Percentiles rank a stretch among this genome's conserved stretches.
These are phyloP conservation scores for Arrhamphus sclerolepis DNA, from an alignment of 2,797 vertebrate genomes.

Conservation along the genomic window DNA sequence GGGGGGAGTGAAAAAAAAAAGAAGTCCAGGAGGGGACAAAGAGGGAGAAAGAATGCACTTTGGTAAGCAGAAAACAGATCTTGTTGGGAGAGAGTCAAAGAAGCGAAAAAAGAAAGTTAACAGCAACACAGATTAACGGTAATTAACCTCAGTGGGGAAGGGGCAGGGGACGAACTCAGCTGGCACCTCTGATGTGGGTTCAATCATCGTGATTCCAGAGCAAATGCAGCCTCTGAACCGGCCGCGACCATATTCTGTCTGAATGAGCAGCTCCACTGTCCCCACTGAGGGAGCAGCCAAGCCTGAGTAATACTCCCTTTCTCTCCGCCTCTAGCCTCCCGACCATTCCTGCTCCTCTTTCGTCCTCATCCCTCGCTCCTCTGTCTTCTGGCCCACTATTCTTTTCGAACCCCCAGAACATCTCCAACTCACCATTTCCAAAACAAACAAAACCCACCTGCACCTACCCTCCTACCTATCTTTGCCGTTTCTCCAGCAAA, in stretches of 20 bases:
- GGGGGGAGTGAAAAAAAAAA: not conserved
- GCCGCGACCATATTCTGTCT: slow-evolving; percentile 57
- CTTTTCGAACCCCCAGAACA: slow-evolving; percentile 37
- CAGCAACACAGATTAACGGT: slow-evolving; percentile 35
- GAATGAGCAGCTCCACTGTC: slow-evolving; percentile 59
- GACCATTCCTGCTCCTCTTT: slow-evolving; percentile 4
- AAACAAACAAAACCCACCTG: slow-evolving; percentile 69
- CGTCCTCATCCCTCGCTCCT: slow-evolving; percentile 35
- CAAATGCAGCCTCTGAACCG: slow-evolving; percentile 58
- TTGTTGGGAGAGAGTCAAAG: slow-evolving; percentile 16
- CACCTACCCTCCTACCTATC: slow-evolving; percentile 16
- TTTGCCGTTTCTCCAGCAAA: too few species aligned
- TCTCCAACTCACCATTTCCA: slow-evolving; percentile 26
- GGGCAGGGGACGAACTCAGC: slow-evolving; percentile 6
- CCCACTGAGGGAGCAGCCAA: slow-evolving; percentile 73
- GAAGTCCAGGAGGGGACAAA: slow-evolving; percentile 46
- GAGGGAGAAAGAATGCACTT: slow-evolving; percentile 44
- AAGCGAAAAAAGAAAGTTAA: slow-evolving; percentile 36
- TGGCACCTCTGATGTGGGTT: slow-evolving; percentile 33
- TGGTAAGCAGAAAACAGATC: slow-evolving; percentile 38
- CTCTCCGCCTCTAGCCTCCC: slow-evolving; percentile 53
- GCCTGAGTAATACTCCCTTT: slow-evolving; percentile 81
- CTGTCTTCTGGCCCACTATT: slow-evolving; percentile 37
- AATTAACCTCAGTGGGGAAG: slow-evolving; percentile 42
- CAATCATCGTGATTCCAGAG: slow-evolving; percentile 26